Evolutionary conservation across 2,888 invertebrate genomes (phyloP).

Genomic region (Drosophila maculinotata): DNA sequence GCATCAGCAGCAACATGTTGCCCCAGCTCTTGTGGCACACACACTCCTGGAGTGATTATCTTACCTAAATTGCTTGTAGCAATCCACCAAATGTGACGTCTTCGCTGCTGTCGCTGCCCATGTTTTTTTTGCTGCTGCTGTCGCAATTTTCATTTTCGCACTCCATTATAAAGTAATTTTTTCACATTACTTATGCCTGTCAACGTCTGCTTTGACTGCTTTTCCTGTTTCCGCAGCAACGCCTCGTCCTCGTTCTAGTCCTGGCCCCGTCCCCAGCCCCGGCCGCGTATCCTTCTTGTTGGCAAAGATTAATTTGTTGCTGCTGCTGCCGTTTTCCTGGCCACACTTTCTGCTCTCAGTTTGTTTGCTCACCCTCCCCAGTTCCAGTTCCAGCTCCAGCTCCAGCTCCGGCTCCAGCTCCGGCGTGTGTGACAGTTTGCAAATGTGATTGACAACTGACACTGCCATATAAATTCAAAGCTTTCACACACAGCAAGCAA

Average conservation of each 20-base stretch:
- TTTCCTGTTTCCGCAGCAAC: slow-evolving; percentile 70
- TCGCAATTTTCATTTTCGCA: slow-evolving; percentile 79
- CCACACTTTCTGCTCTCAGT: slow-evolving; percentile 31
- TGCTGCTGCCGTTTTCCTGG: slow-evolving; percentile 60
- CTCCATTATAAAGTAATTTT: slow-evolving; percentile 82
- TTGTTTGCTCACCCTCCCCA: slow-evolving; percentile 19
- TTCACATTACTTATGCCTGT: slow-evolving; percentile 80
- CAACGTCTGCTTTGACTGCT: slow-evolving; percentile 71
- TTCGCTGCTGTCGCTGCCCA: slow-evolving; percentile 17
- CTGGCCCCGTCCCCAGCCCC: slow-evolving; percentile 4
- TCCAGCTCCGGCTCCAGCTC: slow-evolving; percentile 24
- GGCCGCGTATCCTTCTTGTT: slow-evolving; percentile 61
- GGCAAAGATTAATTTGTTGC: slow-evolving; percentile 80
- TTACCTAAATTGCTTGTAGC: slow-evolving; percentile 80
- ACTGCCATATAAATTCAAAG: slow-evolving; percentile 81
- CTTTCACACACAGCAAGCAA: slow-evolving; percentile 62
- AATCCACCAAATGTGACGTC: slow-evolving; percentile 70
- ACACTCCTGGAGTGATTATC: slow-evolving; percentile 68
- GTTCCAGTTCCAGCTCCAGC: slow-evolving; percentile 32
- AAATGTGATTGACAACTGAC: slow-evolving; percentile 83
- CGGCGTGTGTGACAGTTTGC: slow-evolving; percentile 78
- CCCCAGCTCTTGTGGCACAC: slow-evolving; percentile 46
- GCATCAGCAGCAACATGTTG: slow-evolving; percentile 64
- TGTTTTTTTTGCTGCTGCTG: slow-evolving; percentile 21
- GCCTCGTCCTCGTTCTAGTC: slow-evolving; percentile 24